Evolutionary conservation across 92 coral and sea anemone genomes (phyloP).

Genomic region (Phymanthus crucifer): DNA sequence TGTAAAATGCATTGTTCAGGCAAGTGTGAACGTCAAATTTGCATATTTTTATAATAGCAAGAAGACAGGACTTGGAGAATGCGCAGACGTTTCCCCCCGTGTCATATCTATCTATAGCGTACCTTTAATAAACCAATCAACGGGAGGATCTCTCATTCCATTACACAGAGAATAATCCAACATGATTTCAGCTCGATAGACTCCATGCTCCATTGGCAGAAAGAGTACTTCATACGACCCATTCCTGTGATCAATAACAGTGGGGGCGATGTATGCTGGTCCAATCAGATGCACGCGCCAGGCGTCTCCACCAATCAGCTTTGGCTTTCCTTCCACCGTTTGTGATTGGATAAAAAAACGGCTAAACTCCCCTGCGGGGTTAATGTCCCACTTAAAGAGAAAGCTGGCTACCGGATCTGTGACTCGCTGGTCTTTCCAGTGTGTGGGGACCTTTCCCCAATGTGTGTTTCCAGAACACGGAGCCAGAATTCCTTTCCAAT

Average conservation of each 20-base stretch:
- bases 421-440: conserved; percentile 46
- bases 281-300: conserved; percentile 77
- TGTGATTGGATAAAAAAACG: conserved; percentile 82
- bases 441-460: conserved; percentile 47
- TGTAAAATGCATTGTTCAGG: too few species aligned
- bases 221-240: conserved; percentile 82
- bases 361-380: conserved; percentile 72
- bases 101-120: background rate
- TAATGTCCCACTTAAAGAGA: conserved; percentile 64
- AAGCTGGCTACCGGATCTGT: conserved; percentile 61
- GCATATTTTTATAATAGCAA: too few species aligned
- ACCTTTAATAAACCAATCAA: conserved; percentile 80
- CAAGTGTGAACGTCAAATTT: too few species aligned
- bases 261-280: conserved; percentile 73
- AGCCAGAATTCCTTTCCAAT: conserved; percentile 73
- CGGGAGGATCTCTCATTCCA: conserved; percentile 76
- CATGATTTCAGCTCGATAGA: conserved; percentile 54
- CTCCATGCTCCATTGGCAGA: conserved; percentile 78
- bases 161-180: conserved; percentile 78
- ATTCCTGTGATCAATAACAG: conserved; percentile 67
- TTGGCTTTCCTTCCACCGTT: conserved; percentile 53
- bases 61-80: too few species aligned
- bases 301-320: conserved; percentile 73
- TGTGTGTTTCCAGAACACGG: conserved; percentile 68
- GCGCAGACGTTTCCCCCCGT: background rate